Percentiles rank a stretch among this genome's conserved stretches.
Evolutionary conservation across 2,888 invertebrate genomes (phyloP).

Genomic region (Sesia bembeciformis): DNA sequence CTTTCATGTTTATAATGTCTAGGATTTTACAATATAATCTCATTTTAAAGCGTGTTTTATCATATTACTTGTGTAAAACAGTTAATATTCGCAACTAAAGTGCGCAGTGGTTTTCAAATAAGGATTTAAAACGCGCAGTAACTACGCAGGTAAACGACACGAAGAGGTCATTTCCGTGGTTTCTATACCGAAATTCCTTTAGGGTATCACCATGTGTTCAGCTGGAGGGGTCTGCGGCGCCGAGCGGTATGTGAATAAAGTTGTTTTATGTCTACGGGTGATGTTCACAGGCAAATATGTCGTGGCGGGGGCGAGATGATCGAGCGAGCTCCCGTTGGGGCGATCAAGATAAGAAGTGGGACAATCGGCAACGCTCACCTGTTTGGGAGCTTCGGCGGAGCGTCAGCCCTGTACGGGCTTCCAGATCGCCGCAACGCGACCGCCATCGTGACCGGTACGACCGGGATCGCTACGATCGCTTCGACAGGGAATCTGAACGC

Average conservation of each 20-base stretch:
- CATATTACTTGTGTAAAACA: not conserved
- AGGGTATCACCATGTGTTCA: not conserved
- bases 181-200: not conserved
- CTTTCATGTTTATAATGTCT: too few relatives aligned
- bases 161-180: not conserved
- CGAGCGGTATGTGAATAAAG: constrained; percentile 36
- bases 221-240: constrained; percentile 13
- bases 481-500: constrained; percentile 13
- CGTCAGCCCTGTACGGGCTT: constrained; percentile 30
- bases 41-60: too few relatives aligned
- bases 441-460: constrained; percentile 18
- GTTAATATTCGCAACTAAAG: not conserved
- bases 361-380: constrained; percentile 35
- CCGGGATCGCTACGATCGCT: constrained; percentile 20
- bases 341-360: constrained; percentile 20
- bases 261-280: constrained; percentile 40
- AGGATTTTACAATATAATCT: too few relatives aligned
- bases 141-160: constrained; percentile 41
- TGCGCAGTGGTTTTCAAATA: not conserved
- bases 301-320: constrained; percentile 59
- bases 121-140: constrained; percentile 1
- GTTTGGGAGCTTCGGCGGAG: constrained; percentile 52
- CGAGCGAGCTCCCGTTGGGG: constrained; percentile 44
- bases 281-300: constrained; percentile 65
- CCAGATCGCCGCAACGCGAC: constrained; percentile 19